A percentile compares a stretch with the other conserved stretches of the same genome.
phyloP scores from a whole-genome alignment of 2,113 vertebrate species.

The Orycteropus afer region DNA sequence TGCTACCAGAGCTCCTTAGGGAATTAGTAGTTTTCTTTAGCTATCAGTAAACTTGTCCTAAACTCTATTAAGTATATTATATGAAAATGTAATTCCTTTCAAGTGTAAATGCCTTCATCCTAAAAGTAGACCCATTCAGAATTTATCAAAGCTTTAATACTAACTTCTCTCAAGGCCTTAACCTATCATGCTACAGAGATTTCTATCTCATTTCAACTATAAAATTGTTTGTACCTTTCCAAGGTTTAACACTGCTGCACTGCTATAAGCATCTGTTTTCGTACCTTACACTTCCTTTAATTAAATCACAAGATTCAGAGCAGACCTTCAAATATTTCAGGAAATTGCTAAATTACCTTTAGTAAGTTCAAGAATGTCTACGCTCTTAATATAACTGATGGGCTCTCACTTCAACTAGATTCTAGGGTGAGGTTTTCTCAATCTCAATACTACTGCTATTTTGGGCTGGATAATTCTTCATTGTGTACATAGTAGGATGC shows the following conservation, averaged over 20 bases:
- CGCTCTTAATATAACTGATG: neutral
- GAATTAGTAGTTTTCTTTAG: neutral
- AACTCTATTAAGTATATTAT: conserved; percentile 37
- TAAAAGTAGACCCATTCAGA: neutral
- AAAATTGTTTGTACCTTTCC: neutral
- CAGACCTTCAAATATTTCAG: conserved; percentile 20
- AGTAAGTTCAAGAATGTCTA: neutral
- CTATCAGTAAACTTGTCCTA: conserved; percentile 31
- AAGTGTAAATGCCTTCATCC: conserved; percentile 2
- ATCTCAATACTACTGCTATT: neutral
- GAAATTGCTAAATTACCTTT: conserved; percentile 7
- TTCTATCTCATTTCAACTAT: conserved; percentile 13
- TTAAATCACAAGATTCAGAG: neutral
- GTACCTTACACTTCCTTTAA: neutral
- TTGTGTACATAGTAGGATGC: neutral
- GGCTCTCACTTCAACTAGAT: neutral
- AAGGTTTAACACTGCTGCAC: neutral
- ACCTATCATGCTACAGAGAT: neutral
- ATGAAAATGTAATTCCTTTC: neutral
- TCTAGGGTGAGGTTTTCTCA: conserved; percentile 1
- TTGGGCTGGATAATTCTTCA: neutral
- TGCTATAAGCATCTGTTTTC: neutral
- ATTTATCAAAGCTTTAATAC: conserved; percentile 58
- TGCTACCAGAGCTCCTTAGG: too few relatives aligned
- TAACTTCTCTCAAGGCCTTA: conserved; percentile 2